Percentiles rank a stretch among this genome's conserved stretches.
Evolutionary conservation across 2,888 invertebrate species (phyloP).

Genomic region (Cosmopolites sordidus): DNA sequence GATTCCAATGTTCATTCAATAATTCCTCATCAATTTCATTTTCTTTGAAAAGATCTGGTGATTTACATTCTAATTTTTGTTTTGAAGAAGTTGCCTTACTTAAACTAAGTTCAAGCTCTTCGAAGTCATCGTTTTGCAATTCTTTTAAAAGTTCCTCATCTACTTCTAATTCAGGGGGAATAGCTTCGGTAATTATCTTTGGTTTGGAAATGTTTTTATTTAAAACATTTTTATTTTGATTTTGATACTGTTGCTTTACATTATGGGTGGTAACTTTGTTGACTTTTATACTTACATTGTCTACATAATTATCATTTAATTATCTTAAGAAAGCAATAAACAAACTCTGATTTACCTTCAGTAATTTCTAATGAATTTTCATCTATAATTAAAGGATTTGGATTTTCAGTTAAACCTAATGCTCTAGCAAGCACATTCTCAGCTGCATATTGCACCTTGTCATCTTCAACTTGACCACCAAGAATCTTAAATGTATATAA

Average conservation of each 20-base stretch:
- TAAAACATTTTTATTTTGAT: background rate
- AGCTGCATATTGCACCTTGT: constrained; percentile 55
- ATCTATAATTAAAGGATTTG: constrained; percentile 43
- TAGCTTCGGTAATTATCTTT: background rate
- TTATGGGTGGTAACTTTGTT: constrained; percentile 1
- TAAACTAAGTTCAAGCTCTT: background rate
- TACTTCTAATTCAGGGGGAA: constrained; percentile 18
- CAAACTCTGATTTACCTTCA: constrained; percentile 17
- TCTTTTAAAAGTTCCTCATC: constrained; percentile 24
- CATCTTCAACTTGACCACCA: constrained; percentile 69
- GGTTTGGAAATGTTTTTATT: background rate
- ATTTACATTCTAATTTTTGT: constrained; percentile 16
- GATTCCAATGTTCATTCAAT: constrained; percentile 22
- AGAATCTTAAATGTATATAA: constrained; percentile 46
- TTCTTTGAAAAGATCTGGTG: constrained; percentile 35
- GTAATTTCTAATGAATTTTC: constrained; percentile 28
- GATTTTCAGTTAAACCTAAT: constrained; percentile 54
- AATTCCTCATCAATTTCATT: constrained; percentile 31
- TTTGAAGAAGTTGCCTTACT: background rate
- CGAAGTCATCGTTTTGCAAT: constrained; percentile 17
- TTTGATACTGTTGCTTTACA: background rate
- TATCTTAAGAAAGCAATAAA: background rate
- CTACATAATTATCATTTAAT: background rate
- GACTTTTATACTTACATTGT: background rate
- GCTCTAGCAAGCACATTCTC: constrained; percentile 59